A percentile compares a stretch with the other conserved stretches of the same genome.
Evolutionary conservation across 2,797 vertebrate genomes (phyloP).

Genomic region (Furcifer pardalis): DNA sequence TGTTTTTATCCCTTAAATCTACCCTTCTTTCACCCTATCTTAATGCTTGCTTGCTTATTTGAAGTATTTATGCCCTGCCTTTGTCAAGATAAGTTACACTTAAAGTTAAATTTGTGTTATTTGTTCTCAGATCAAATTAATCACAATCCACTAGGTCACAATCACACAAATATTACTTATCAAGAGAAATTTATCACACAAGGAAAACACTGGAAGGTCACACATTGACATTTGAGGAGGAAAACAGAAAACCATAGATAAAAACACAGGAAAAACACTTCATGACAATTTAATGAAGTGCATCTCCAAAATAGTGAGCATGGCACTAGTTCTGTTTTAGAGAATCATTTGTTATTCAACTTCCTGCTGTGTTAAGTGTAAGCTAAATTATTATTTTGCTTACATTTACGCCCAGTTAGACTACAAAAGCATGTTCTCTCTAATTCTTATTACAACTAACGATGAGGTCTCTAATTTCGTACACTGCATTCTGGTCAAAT

Average conservation of each 20-base stretch:
- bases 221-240: slow-evolving; percentile 33
- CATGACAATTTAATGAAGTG: slow-evolving; percentile 64
- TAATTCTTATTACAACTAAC: slow-evolving; percentile 61
- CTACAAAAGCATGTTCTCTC: slow-evolving; percentile 61
- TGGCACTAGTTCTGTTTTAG: slow-evolving; percentile 60
- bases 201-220: slow-evolving; percentile 37
- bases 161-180: slow-evolving; percentile 3
- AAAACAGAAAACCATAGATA: slow-evolving; percentile 29
- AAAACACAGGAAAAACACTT: slow-evolving; percentile 52
- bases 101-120: no score
- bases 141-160: background rate
- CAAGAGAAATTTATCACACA: slow-evolving; percentile 33
- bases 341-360: slow-evolving; percentile 67
- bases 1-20: no score
- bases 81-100: no score
- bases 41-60: no score
- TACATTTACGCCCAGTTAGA: slow-evolving; percentile 65
- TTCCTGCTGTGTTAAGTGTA: slow-evolving; percentile 75
- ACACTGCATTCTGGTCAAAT: slow-evolving; percentile 21
- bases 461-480: slow-evolving; percentile 59
- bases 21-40: no score
- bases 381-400: slow-evolving; percentile 78
- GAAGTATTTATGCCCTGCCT: background rate
- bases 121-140: background rate
- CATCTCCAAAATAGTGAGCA: slow-evolving; percentile 54